Base-by-base conservation (phyloP, 2,797 vertebrate genomes). In the Sparus aurata region DNA sequence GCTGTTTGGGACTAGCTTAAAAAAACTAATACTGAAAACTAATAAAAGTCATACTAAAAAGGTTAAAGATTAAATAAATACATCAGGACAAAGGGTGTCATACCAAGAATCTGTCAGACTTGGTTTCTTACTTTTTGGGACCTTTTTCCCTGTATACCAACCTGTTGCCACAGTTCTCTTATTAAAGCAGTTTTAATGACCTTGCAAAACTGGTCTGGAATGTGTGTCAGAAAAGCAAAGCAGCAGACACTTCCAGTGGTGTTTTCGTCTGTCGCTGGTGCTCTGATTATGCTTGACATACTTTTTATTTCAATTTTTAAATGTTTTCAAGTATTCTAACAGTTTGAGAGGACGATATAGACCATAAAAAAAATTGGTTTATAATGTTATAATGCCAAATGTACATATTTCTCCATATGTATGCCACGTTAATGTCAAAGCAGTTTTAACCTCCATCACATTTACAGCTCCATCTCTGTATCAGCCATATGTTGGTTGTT, bases 141-240 rank as follows among this genome's bases (percentile, higher is more conserved):
- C 75, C 2, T 15, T 0, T 53, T 46, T 59, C 45, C 59, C 68
- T 53, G 27, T 58, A n/a, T 46, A 63, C 38, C 65, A 84, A 91
- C 88, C 85, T 91, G 89, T 85, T 61, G 73, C 69, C 43, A 34
- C 79, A 59, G 23, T 54, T 12, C 47, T 84, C 80, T 80, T 68
- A 75, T 80, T 86, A 75, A 89, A 86, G 54, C 66, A 8, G 43
- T 60, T 92, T 34, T 91, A 87, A 91, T 69, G 34, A 82, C 52
- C 91, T 84, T 81, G 86, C 79, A 86, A 85, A 91, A 84, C 86
- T 70, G 59, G 85, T 85, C 84, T 77, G 82, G 87, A 92, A 89
- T 90, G 85, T 87, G 75, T 82, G 69, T 68, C 59, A 73, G 61
- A 70, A 80, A 86, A 77, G 23, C 69, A 70, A 81, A 79, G 68